Evolutionary conservation across 2,888 invertebrate species (phyloP).

Genomic region (Lydus trimaculatus): DNA sequence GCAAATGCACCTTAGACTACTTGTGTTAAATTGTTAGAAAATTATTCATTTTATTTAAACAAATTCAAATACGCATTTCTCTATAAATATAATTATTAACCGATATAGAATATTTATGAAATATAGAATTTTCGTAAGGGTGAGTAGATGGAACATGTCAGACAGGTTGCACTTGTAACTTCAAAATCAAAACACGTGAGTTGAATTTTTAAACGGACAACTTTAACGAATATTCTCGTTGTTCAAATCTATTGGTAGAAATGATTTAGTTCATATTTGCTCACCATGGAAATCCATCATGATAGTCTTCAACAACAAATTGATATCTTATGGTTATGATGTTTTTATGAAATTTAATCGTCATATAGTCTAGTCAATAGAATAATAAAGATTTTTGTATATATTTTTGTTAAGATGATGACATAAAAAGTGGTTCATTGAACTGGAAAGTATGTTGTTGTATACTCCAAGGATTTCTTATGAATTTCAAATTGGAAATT

Average conservation of each 20-base stretch:
- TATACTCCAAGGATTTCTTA: background rate
- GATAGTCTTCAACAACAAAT: background rate
- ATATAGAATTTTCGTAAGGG: background rate
- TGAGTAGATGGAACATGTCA: background rate
- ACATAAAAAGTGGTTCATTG: constrained; percentile 3
- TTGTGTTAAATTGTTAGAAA: too few species aligned
- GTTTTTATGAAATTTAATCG: background rate
- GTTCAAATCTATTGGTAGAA: background rate
- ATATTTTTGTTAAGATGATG: background rate
- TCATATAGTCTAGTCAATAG: background rate
- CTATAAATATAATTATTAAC: too few species aligned
- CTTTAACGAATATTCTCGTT: background rate
- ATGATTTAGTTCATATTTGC: background rate
- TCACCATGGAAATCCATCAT: background rate
- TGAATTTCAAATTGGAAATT: background rate
- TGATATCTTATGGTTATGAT: background rate
- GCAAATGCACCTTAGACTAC: background rate
- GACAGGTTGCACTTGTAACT: background rate
- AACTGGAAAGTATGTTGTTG: constrained; percentile 7
- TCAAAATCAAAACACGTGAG: background rate
- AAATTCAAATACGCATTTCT: too few species aligned
- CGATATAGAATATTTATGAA: too few species aligned
- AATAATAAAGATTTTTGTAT: background rate
- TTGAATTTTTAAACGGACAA: background rate
- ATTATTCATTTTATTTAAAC: background rate